These are phyloP conservation scores for Benthosema pterotum DNA, from an alignment of 2,797 vertebrate genomes.

Conservation along the genomic window DNA sequence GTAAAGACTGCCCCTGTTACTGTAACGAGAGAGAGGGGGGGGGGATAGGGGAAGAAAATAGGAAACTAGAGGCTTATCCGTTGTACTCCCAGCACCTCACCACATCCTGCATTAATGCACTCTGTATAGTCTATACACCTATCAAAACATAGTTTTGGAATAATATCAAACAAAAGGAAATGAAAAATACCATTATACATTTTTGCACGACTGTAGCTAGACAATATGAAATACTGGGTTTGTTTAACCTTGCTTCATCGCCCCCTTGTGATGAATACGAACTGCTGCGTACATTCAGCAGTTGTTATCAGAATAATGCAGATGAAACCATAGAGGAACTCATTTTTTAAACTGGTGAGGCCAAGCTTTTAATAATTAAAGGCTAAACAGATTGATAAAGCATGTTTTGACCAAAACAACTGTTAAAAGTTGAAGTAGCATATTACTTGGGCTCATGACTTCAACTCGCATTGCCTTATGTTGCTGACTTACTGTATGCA, in stretches of 20 bases:
- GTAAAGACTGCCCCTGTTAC: constrained; percentile 15
- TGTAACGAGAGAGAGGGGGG: background rate
- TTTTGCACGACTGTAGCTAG: no score
- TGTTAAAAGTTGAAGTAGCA: no score
- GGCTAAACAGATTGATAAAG: no score
- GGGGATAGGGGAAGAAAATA: background rate
- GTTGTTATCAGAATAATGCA: background rate
- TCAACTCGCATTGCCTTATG: no score
- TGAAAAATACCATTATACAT: background rate
- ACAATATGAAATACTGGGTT: background rate
- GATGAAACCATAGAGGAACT: no score
- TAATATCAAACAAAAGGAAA: background rate
- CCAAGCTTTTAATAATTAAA: no score
- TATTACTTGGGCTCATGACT: no score
- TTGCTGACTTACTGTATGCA: no score
- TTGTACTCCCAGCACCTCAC: no score
- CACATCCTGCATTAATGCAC: no score
- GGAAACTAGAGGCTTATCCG: background rate
- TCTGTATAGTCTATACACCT: no score
- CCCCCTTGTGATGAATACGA: constrained; percentile 34
- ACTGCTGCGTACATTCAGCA: constrained; percentile 9
- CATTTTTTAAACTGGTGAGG: background rate
- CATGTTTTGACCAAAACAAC: no score
- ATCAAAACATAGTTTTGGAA: background rate
- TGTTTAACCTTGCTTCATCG: constrained; percentile 7